Percentiles rank a stretch among this genome's conserved stretches.
Evolutionary conservation across 2,888 invertebrate genomes (phyloP).

Genomic region (Dryocosmus kuriphilus): DNA sequence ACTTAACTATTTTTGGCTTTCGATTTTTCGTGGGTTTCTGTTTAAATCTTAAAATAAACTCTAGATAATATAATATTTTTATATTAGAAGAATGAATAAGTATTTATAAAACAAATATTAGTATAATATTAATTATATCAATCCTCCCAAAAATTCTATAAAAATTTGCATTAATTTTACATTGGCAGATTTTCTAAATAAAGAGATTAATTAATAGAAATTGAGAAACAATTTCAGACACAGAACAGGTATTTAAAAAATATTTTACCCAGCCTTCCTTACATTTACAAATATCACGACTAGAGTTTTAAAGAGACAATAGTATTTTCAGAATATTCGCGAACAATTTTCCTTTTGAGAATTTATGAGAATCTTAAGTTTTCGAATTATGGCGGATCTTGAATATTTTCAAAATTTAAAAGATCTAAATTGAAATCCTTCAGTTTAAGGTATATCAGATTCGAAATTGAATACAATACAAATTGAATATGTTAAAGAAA

Average conservation of each 20-base stretch:
- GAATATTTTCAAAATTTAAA: too few relatives aligned
- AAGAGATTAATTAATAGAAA: background rate
- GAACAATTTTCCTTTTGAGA: background rate
- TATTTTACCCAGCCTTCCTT: background rate
- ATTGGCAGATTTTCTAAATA: too few relatives aligned
- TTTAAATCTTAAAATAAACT: background rate
- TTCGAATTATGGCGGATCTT: too few relatives aligned
- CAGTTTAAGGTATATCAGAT: too few relatives aligned
- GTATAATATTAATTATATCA: background rate
- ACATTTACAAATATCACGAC: background rate
- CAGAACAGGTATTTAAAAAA: background rate
- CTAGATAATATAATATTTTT: background rate
- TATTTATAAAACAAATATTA: background rate
- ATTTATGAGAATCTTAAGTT: background rate
- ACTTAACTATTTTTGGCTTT: conserved; percentile 3
- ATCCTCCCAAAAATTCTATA: background rate
- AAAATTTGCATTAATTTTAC: too few relatives aligned
- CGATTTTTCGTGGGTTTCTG: background rate
- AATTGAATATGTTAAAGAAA: too few relatives aligned
- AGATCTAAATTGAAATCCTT: too few relatives aligned
- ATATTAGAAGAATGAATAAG: background rate
- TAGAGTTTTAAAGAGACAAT: background rate
- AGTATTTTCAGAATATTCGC: background rate
- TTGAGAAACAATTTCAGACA: background rate
- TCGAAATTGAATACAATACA: too few relatives aligned